Base-by-base conservation (phyloP, 2,888 invertebrate species). In the Ennomos fuscantarius region DNA sequence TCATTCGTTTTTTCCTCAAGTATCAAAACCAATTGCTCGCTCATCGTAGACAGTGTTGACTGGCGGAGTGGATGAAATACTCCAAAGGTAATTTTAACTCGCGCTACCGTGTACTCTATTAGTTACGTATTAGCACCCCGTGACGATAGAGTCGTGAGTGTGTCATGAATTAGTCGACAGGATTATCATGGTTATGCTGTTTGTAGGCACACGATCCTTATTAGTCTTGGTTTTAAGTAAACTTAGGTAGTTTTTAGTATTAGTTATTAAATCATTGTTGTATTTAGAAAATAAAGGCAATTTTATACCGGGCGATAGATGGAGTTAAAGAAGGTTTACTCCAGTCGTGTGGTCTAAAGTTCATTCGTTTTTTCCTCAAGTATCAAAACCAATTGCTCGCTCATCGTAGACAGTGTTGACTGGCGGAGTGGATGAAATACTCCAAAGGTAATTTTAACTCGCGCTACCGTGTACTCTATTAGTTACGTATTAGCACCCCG, bases 71-170 rank as follows among this genome's bases (percentile, higher is more conserved):
- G 73, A 72, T 62, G 73, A 71, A 75, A 72, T 73, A 73, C 74
- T 76, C 62, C 61, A 63, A 24, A 81, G 81, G 79, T 82, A 82
- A 82, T 80, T 82, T 81, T 80, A 82, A 78, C 78, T 70, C 60
- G 65, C 63, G 69, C 70, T 66, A 66, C 70, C 65, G 72, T 58
- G 59, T 49, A 49, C 40, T 24, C 40, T 32, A 73, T 74, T 71
- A 72, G 68, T 60, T 62, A 68, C 65, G 50, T 67, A 69, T 68
- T 66, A 69, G 64, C 54, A 61, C 46, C 54, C 54, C 55, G 43
- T 57, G 45, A 24, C 32, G 47, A 47, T n/a, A 3, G 31, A 37
- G 10, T 24, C 24, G 24, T 24, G 24, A 24, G 24, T 24, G 24
- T 24, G 15, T 1, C 15, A 3, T 15, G 8, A n/a, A 6, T 40